Evolutionary conservation across 2,797 vertebrate genomes (phyloP).

Genomic region (Discoglossus pictus): DNA sequence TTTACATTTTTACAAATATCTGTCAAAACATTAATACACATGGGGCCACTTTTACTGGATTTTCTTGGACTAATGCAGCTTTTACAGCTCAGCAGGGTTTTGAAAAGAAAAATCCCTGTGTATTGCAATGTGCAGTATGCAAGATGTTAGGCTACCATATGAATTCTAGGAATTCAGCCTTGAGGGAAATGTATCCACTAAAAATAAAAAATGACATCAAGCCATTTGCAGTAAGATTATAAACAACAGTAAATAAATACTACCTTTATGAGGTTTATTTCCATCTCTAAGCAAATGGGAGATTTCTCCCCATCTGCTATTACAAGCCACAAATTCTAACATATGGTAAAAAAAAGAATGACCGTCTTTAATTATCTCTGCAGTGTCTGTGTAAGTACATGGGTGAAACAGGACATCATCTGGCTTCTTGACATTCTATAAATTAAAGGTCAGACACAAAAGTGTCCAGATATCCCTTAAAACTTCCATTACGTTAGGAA

Average conservation of each 20-base stretch:
- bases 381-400: neutral
- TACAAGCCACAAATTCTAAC: slow-evolving; percentile 36
- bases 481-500: no score
- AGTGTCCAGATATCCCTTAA: no score
- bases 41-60: no score
- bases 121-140: neutral
- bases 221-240: slow-evolving; percentile 6
- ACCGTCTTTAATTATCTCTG: slow-evolving; percentile 38
- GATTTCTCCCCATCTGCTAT: slow-evolving; percentile 28
- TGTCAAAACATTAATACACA: no score
- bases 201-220: slow-evolving; percentile 11
- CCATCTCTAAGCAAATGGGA: slow-evolving; percentile 19
- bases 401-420: neutral
- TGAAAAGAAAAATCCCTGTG: no score
- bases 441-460: neutral
- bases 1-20: no score
- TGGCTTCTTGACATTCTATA: no score
- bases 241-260: slow-evolving; percentile 7
- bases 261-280: slow-evolving; percentile 3
- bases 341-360: slow-evolving; percentile 32
- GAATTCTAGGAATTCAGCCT: neutral
- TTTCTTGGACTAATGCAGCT: no score
- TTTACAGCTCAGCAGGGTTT: no score
- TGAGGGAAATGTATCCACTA: no score
- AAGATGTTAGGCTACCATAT: neutral